These are phyloP conservation scores for Semicossyphus pulcher DNA, from an alignment of 2,113 vertebrate species.

Conservation along the genomic window DNA sequence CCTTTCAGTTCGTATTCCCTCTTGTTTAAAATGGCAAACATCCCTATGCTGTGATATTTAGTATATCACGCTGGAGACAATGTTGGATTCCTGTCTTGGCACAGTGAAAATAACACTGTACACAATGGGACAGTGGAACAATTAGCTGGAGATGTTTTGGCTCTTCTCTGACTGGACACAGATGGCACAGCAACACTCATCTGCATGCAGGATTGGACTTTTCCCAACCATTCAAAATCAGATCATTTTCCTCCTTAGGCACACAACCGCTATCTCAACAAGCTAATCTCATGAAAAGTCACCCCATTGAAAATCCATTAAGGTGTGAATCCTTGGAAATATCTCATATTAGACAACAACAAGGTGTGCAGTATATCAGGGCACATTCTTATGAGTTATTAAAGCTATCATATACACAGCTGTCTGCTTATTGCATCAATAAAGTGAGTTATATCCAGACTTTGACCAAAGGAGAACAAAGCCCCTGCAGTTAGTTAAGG, in stretches of 20 bases:
- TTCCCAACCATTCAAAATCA: slow-evolving; percentile 22
- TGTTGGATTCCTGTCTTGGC: slow-evolving; percentile 1
- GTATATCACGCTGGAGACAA: background rate
- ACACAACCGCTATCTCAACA: background rate
- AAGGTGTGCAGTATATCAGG: background rate
- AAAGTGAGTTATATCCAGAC: background rate
- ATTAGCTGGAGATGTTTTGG: slow-evolving; percentile 27
- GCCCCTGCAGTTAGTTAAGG: background rate
- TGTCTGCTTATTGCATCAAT: background rate
- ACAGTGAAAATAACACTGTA: background rate
- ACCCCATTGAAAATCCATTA: background rate
- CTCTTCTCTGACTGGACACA: slow-evolving; percentile 27
- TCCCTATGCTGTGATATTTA: background rate
- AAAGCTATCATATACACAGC: background rate
- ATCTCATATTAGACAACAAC: background rate
- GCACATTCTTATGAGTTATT: background rate
- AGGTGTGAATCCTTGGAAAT: background rate
- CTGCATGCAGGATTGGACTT: slow-evolving; percentile 43
- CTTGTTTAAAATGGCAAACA: background rate
- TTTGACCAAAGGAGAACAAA: background rate
- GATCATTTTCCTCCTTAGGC: background rate
- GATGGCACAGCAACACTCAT: slow-evolving; percentile 39
- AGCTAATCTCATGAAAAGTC: background rate
- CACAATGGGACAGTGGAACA: background rate
- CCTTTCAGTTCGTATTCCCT: slow-evolving; percentile 5